phyloP scores from a whole-genome alignment of 2,888 invertebrate genomes.

The Sericinus montela region DNA sequence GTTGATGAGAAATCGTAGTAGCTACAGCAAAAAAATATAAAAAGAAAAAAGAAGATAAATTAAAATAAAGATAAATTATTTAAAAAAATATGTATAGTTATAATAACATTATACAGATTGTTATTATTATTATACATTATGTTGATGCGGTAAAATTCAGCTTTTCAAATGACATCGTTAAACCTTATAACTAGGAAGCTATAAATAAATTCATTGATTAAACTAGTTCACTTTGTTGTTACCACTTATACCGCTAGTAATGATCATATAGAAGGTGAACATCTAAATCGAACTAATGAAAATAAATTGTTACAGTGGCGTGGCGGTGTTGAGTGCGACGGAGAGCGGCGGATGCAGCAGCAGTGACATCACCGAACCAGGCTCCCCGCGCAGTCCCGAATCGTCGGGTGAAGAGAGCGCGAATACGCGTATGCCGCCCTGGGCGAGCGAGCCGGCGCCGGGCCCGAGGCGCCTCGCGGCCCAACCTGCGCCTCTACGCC shows the following conservation, averaged over 20 bases:
- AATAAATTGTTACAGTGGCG: constrained; percentile 83
- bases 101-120: no score
- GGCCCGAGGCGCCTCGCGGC: constrained; percentile 64
- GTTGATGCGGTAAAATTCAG: background rate
- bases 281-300: background rate
- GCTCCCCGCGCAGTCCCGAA: constrained; percentile 89
- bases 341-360: constrained; percentile 84
- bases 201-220: no score
- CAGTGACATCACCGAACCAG: constrained; percentile 92
- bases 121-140: no score
- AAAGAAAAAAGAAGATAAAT: no score
- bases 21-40: no score
- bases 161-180: background rate
- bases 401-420: constrained; percentile 76
- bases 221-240: no score
- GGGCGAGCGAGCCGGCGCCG: constrained; percentile 72
- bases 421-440: constrained; percentile 72
- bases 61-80: no score
- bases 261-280: no score
- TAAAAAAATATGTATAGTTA: no score
- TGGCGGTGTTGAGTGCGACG: constrained; percentile 87
- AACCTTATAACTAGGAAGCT: background rate
- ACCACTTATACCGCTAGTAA: no score
- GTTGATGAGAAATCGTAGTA: no score
- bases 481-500: constrained; percentile 55